A percentile compares a stretch with the other conserved stretches of the same genome.
Evolutionary conservation across 2,797 vertebrate species (phyloP).

Genomic region (Poecilia wingei): DNA sequence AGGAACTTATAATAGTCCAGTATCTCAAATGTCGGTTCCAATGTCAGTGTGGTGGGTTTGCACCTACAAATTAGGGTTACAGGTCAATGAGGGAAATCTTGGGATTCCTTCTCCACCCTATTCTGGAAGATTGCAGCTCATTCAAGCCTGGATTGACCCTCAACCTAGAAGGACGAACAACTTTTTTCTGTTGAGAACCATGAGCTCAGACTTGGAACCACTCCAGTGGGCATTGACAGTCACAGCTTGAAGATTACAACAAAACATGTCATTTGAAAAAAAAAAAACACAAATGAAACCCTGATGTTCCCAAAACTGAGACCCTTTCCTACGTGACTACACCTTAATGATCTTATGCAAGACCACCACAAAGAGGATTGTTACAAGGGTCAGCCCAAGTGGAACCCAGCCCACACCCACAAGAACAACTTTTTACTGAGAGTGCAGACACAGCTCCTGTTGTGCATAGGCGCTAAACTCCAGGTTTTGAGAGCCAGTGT

Average conservation of each 20-base stretch:
- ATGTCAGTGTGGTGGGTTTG: not conserved
- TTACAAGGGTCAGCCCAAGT: not conserved
- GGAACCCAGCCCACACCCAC: not conserved
- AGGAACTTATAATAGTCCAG: not conserved
- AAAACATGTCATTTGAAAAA: not conserved
- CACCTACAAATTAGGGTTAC: not conserved
- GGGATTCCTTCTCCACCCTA: not conserved
- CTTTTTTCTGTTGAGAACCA: not conserved
- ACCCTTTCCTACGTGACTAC: not conserved
- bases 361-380: not conserved
- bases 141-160: not conserved
- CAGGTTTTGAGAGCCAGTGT: too few relatives aligned
- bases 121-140: not conserved
- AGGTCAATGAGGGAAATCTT: not conserved
- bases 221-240: not conserved
- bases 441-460: not conserved
- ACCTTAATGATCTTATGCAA: not conserved
- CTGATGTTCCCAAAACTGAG: not conserved
- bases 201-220: not conserved
- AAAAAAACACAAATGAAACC: not conserved
- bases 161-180: not conserved
- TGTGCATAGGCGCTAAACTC: too few relatives aligned
- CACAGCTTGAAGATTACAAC: not conserved
- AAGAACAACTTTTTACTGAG: not conserved
- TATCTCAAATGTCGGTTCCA: not conserved